Evolutionary conservation across 2,113 vertebrate species (phyloP).

Genomic region (Callospermophilus lateralis): DNA sequence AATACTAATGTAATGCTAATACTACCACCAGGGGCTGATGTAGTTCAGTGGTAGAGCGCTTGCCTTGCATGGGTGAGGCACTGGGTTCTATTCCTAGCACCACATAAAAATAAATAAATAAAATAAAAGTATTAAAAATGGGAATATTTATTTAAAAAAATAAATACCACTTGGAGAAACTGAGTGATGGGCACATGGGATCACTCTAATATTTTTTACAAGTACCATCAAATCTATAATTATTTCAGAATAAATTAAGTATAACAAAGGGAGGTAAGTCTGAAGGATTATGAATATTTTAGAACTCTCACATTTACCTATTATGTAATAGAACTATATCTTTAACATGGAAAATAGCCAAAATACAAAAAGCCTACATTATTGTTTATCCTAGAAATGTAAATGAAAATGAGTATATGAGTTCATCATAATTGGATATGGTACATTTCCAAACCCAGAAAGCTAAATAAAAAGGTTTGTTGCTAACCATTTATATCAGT

Average conservation of each 20-base stretch:
- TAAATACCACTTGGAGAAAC: slow-evolving; percentile 6
- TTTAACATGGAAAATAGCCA: slow-evolving; percentile 54
- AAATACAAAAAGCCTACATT: slow-evolving; percentile 42
- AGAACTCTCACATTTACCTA: not conserved
- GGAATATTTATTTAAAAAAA: too few species aligned
- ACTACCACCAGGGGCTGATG: not conserved
- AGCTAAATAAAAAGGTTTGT: slow-evolving; percentile 49
- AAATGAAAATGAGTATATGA: slow-evolving; percentile 57
- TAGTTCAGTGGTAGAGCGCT: not conserved
- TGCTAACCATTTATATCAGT: slow-evolving; percentile 58
- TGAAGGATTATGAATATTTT: slow-evolving; percentile 53
- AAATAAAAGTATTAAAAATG: too few species aligned
- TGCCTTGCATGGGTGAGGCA: too few species aligned
- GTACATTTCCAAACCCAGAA: slow-evolving; percentile 44
- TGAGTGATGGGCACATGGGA: not conserved
- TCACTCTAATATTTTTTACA: slow-evolving; percentile 24
- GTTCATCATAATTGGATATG: slow-evolving; percentile 15
- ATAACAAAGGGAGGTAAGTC: slow-evolving; percentile 46
- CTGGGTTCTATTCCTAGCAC: too few species aligned
- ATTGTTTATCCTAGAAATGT: slow-evolving; percentile 66
- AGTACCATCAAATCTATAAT: slow-evolving; percentile 5
- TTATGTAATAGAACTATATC: slow-evolving; percentile 33
- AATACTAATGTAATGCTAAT: too few species aligned
- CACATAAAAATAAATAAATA: too few species aligned
- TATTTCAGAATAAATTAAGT: slow-evolving; percentile 63